Percentiles rank a stretch among this genome's conserved stretches.
phyloP scores from a whole-genome alignment of 1,140 invertebrate species.

The Laodelphax striatellus region DNA sequence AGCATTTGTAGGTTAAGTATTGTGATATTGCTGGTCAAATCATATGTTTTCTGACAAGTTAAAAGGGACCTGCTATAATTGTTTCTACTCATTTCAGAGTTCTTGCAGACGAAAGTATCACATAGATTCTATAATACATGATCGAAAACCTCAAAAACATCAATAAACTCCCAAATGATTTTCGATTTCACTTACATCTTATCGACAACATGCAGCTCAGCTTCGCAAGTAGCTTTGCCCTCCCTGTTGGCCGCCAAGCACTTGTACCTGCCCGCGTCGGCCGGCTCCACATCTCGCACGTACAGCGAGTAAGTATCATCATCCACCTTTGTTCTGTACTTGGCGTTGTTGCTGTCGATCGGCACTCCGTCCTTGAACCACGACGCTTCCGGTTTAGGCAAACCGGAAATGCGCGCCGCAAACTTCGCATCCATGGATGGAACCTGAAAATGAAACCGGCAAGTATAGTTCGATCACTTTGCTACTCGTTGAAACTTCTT shows the following conservation, averaged over 20 bases:
- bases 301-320: constrained; percentile 66
- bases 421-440: constrained; percentile 69
- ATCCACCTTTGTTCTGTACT: constrained; percentile 65
- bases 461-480: neutral
- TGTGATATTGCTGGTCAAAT: too few species aligned
- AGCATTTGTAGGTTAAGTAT: too few species aligned
- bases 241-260: constrained; percentile 69
- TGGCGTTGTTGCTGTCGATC: constrained; percentile 50
- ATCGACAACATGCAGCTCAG: constrained; percentile 61
- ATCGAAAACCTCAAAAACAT: too few species aligned
- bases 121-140: too few species aligned
- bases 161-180: too few species aligned
- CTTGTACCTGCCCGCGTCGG: constrained; percentile 59
- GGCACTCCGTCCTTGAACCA: constrained; percentile 73
- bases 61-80: too few species aligned
- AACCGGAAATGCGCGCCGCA: constrained; percentile 65
- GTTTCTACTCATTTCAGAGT: too few species aligned
- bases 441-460: constrained; percentile 34
- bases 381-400: constrained; percentile 72
- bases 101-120: too few species aligned
- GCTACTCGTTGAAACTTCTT: neutral
- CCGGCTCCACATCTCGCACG: constrained; percentile 50
- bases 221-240: constrained; percentile 64
- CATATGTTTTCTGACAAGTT: too few species aligned
- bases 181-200: constrained; percentile 59